These are phyloP conservation scores for Alloscopus bannaensis DNA, from an alignment of 2,888 invertebrate genomes.

Conservation along the genomic window DNA sequence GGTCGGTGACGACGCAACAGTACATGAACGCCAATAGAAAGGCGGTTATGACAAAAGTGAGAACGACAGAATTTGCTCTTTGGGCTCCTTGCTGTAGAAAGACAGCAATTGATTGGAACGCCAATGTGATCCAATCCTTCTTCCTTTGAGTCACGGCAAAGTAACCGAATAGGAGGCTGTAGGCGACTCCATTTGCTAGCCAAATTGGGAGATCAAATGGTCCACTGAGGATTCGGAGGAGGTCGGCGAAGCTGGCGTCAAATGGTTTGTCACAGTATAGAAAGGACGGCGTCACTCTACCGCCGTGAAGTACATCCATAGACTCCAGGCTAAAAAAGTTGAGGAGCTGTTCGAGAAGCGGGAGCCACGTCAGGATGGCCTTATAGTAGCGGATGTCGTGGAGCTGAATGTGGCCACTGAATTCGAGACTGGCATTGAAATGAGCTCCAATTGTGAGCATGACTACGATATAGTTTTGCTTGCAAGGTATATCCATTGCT, in stretches of 20 bases:
- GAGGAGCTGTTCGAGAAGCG: too few species aligned
- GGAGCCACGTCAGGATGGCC: too few species aligned
- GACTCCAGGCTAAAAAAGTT: too few species aligned
- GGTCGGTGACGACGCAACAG: neutral
- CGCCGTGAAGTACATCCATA: too few species aligned
- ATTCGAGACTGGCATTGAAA: too few species aligned
- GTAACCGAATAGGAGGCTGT: neutral
- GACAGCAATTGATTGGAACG: neutral
- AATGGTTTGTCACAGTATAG: neutral
- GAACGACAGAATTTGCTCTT: neutral
- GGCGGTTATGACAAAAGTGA: neutral
- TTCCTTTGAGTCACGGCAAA: neutral
- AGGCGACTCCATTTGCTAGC: neutral
- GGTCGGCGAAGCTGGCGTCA: neutral
- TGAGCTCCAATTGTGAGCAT: too few species aligned
- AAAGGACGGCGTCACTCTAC: too few species aligned
- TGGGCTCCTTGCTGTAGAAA: neutral
- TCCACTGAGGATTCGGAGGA: neutral
- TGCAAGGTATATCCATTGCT: too few species aligned
- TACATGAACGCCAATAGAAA: neutral
- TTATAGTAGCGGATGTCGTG: too few species aligned
- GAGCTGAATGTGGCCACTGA: too few species aligned
- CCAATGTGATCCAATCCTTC: neutral
- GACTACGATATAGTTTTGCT: too few species aligned
- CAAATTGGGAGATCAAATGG: neutral